Evolutionary conservation across 2,888 invertebrate genomes (phyloP), one percentile per base, ranked within the genome.

Genomic region (Acrobasis consociella): DNA sequence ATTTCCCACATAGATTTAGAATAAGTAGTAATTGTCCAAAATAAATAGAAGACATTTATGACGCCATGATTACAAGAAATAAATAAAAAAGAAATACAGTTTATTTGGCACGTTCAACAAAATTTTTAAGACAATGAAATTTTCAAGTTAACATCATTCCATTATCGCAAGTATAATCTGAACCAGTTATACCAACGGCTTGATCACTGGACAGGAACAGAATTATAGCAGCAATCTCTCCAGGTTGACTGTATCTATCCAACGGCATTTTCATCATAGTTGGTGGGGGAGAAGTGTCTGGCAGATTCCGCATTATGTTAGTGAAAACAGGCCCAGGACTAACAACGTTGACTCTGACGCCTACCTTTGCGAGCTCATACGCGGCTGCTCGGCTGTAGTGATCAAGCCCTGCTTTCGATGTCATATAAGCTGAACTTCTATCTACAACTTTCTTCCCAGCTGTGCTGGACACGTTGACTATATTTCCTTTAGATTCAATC

Each of bases 351-450:
- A 97, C 97, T 49, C 97, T 93, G 0, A 98, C 96, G 68, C 95
- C 94, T 77, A 94, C 94, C 0, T 92, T 68, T 9, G 95, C 96
- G 49, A 97, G 82, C 74, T 97, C 98, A 53, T 97, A 82, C 16
- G 82, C 81, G 16, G 64, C 68, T 16, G 69, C 67, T 53, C 72
- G 69, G 0, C 79, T 76, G 37, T 82, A 84, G 60, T 77, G 74
- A 16, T 72, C 70, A 2, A 82, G 13, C 1, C 69, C 77, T 15
- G 80, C 78, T 58, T 82, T 82, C 0, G 78, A 76, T 7, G 69
- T 63, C 10, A 62, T 61, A 10, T 60, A 60, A 9, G 51, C 42
- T 42, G 51, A 42, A 51, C n/a, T n/a, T 9, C 17, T 11, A 5
- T 38, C n/a, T 17, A 51, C 0, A n/a, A 56, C 56, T 9, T 1